Percentiles rank a stretch among this genome's conserved stretches.
phyloP scores from a whole-genome alignment of 2,797 vertebrate species.

The Mallotus villosus region DNA sequence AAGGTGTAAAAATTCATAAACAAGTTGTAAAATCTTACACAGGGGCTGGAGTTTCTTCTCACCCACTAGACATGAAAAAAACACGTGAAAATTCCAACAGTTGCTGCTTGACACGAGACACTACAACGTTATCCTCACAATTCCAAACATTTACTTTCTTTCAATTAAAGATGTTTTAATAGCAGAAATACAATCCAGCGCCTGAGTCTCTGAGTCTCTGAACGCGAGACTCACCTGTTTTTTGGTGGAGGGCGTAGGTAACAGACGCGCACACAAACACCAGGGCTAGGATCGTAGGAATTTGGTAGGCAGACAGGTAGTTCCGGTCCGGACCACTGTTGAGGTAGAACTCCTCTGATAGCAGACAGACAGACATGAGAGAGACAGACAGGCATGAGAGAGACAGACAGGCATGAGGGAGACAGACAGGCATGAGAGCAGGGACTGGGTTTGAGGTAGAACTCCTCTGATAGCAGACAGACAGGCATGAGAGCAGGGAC shows the following conservation, averaged over 20 bases:
- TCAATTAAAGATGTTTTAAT: too few relatives aligned
- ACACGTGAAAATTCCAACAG: not conserved
- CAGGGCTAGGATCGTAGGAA: slow-evolving; percentile 16
- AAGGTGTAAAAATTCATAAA: not conserved
- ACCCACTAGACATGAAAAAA: not conserved
- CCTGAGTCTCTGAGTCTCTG: too few relatives aligned
- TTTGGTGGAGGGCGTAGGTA: not conserved
- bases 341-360: slow-evolving; percentile 18
- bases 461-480: too few relatives aligned
- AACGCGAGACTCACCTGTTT: slow-evolving; percentile 6
- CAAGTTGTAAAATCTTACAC: not conserved
- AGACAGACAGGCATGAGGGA: too few relatives aligned
- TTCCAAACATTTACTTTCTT: not conserved
- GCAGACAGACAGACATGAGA: not conserved
- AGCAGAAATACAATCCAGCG: too few relatives aligned
- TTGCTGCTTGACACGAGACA: not conserved
- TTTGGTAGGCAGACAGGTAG: slow-evolving; percentile 14
- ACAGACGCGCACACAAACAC: slow-evolving; percentile 1
- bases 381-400: too few relatives aligned
- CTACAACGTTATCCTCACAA: too few relatives aligned
- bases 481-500: too few relatives aligned
- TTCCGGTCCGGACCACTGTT: not conserved
- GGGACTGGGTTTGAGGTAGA: too few relatives aligned
- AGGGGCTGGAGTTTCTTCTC: not conserved
- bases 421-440: too few relatives aligned